phyloP scores from a whole-genome alignment of 2,888 invertebrate species.

The Peribatodes rhomboidaria region DNA sequence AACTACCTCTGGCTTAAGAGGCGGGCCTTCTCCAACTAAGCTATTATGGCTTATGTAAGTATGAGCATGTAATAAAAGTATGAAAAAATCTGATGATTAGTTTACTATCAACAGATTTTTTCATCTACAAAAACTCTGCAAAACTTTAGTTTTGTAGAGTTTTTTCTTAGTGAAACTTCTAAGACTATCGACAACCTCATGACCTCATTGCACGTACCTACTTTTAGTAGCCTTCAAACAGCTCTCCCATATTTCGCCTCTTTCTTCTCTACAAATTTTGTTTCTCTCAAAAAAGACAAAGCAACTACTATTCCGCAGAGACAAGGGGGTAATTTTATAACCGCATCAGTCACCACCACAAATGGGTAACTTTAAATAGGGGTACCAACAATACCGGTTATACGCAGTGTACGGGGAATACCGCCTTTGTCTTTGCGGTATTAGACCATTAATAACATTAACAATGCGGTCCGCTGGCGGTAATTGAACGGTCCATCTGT shows the following conservation, averaged over 20 bases:
- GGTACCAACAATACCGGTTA: conserved; percentile 46
- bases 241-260: neutral
- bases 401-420: conserved; percentile 34
- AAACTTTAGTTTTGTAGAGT: no score
- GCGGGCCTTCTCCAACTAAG: no score
- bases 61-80: no score
- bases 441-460: conserved; percentile 74
- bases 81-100: no score
- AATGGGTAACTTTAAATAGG: conserved; percentile 49
- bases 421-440: conserved; percentile 67
- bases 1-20: no score
- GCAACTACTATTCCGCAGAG: neutral
- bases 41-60: no score
- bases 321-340: conserved; percentile 31
- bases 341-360: conserved; percentile 40
- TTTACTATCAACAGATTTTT: no score
- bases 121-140: no score
- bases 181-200: no score
- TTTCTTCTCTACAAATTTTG: neutral
- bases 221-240: no score
- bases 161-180: no score
- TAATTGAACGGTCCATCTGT: conserved; percentile 73
- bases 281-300: neutral
- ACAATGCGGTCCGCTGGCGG: conserved; percentile 68
- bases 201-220: no score